Evolutionary conservation across 2,888 invertebrate species (phyloP).

Genomic region (Acleris literana): DNA sequence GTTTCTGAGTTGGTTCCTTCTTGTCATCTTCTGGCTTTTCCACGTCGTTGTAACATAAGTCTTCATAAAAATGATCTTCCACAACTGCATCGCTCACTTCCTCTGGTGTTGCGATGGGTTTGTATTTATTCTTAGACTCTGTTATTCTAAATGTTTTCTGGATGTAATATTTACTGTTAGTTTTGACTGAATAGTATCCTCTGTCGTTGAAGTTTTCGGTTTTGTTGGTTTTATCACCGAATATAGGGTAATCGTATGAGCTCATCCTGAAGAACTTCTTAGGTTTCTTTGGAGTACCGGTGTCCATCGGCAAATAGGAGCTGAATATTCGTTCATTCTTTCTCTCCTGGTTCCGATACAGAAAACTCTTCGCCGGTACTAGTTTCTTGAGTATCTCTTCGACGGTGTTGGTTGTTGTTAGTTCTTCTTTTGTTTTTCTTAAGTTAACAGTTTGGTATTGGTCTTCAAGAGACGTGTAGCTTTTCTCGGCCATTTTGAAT

Average conservation of each 20-base stretch:
- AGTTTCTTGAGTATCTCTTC: slow-evolving; percentile 71
- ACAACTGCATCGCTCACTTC: slow-evolving; percentile 56
- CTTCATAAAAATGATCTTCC: slow-evolving; percentile 78
- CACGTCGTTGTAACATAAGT: slow-evolving; percentile 68
- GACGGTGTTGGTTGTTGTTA: slow-evolving; percentile 53
- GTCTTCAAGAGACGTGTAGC: slow-evolving; percentile 48
- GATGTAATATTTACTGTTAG: slow-evolving; percentile 58
- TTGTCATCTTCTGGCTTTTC: slow-evolving; percentile 43
- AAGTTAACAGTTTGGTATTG: slow-evolving; percentile 72
- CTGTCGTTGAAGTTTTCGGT: slow-evolving; percentile 62
- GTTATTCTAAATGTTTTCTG: slow-evolving; percentile 58
- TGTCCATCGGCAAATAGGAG: slow-evolving; percentile 76
- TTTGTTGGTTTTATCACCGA: slow-evolving; percentile 63
- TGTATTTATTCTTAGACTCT: slow-evolving; percentile 66
- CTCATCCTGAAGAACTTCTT: slow-evolving; percentile 68
- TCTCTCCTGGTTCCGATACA: slow-evolving; percentile 69
- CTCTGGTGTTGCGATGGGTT: slow-evolving; percentile 61
- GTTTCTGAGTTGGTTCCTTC: slow-evolving; percentile 48
- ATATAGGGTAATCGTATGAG: slow-evolving; percentile 72
- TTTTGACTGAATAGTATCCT: slow-evolving; percentile 74
- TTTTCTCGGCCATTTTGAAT: slow-evolving; percentile 22
- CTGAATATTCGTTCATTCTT: slow-evolving; percentile 55
- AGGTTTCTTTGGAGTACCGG: slow-evolving; percentile 56
- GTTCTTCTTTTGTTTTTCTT: slow-evolving; percentile 48
- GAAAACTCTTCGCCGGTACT: slow-evolving; percentile 74